A percentile compares a stretch with the other conserved stretches of the same genome.
These are phyloP conservation scores for Brenthis hecate DNA, from an alignment of 2,888 invertebrate genomes.

Conservation along the genomic window DNA sequence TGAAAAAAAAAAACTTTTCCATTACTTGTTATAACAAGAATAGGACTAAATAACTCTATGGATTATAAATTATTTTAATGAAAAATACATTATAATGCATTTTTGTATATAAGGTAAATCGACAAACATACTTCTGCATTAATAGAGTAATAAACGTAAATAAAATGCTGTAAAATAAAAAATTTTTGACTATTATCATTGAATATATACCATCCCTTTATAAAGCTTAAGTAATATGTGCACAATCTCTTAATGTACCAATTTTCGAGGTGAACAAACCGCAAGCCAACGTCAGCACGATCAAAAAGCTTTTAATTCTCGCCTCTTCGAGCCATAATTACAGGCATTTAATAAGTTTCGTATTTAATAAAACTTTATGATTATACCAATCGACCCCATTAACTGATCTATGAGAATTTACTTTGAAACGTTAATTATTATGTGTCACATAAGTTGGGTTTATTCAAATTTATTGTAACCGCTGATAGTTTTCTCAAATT, in stretches of 20 bases:
- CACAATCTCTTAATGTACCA: conserved; percentile 15
- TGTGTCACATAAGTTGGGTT: not conserved
- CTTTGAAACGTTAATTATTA: not conserved
- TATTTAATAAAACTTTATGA: conserved; percentile 41
- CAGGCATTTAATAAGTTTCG: conserved; percentile 41
- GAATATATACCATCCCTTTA: not conserved
- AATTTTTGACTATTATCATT: too few relatives aligned
- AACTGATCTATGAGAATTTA: conserved; percentile 15
- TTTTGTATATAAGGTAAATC: too few relatives aligned
- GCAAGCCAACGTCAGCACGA: conserved; percentile 46
- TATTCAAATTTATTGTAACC: too few relatives aligned
- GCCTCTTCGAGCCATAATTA: conserved; percentile 40
- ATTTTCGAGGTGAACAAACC: conserved; percentile 41
- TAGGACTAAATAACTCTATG: too few relatives aligned
- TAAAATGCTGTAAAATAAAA: too few relatives aligned
- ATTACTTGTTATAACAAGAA: too few relatives aligned
- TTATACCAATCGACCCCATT: conserved; percentile 39
- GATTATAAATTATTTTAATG: too few relatives aligned
- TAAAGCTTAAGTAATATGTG: conserved; percentile 15
- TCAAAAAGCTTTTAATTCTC: conserved; percentile 53
- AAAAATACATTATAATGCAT: too few relatives aligned
- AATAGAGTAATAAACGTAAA: too few relatives aligned
- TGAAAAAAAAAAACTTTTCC: too few relatives aligned
- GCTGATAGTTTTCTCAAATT: too few relatives aligned
- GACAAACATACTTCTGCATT: too few relatives aligned